phyloP scores from a whole-genome alignment of 2,888 invertebrate species.

The Agrypnus murinus region DNA sequence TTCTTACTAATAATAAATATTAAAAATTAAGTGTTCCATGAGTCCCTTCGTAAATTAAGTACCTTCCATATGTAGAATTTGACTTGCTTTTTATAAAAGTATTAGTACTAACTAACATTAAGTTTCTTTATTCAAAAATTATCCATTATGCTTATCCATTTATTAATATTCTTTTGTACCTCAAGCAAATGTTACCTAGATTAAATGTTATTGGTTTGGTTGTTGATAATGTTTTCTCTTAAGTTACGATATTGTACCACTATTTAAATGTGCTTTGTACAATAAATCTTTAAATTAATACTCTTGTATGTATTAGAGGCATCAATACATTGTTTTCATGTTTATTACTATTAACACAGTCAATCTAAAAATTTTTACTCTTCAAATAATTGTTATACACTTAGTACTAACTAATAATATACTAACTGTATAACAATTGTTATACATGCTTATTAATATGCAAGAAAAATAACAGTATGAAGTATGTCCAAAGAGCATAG shows the following conservation, averaged over 20 bases:
- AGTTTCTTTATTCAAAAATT: neutral
- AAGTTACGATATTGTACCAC: constrained; percentile 26
- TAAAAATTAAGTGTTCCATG: neutral
- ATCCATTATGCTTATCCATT: neutral
- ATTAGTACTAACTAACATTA: neutral
- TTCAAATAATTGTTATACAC: too few species aligned
- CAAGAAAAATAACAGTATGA: too few species aligned
- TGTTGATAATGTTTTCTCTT: constrained; percentile 11
- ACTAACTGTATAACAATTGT: too few species aligned
- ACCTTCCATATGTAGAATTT: constrained; percentile 13
- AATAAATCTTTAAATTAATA: constrained; percentile 10
- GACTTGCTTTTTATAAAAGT: constrained; percentile 18
- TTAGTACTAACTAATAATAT: too few species aligned
- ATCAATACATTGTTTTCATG: too few species aligned
- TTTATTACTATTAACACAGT: too few species aligned
- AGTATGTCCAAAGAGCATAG: too few species aligned
- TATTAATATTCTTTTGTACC: neutral
- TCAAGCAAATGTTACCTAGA: neutral
- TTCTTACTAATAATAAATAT: too few species aligned
- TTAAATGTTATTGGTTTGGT: neutral
- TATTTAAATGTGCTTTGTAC: constrained; percentile 28
- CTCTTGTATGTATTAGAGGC: neutral
- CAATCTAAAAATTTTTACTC: too few species aligned
- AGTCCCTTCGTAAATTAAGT: constrained; percentile 22
- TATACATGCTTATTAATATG: too few species aligned